Evolutionary conservation across 2,797 vertebrate species (phyloP).

Genomic region (Emydoidea blandingii): DNA sequence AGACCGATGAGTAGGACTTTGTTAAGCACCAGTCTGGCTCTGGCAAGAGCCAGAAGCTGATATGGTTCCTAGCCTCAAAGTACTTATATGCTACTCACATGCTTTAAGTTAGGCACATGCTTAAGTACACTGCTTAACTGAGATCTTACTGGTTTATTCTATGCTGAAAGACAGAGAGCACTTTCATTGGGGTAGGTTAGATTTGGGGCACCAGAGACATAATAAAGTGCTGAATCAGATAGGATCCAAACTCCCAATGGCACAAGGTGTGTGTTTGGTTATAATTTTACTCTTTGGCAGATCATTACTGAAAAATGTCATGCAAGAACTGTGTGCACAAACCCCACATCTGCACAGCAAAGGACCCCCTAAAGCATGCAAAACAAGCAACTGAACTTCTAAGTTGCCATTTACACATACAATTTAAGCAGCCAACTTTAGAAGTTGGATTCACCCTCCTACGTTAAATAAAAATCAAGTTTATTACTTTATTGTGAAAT

Average conservation of each 20-base stretch:
- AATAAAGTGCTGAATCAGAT: background rate
- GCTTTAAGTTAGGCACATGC: background rate
- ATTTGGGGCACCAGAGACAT: background rate
- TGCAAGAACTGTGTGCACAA: fast-evolving
- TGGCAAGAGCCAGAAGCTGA: slow-evolving; percentile 25
- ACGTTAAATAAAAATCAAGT: background rate
- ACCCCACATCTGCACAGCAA: background rate
- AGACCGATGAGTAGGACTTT: slow-evolving; percentile 14
- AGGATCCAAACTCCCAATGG: background rate
- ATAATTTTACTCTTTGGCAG: background rate
- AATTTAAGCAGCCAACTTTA: background rate
- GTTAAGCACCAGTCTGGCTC: slow-evolving; percentile 47
- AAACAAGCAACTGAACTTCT: background rate
- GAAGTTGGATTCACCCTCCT: background rate
- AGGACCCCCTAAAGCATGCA: background rate
- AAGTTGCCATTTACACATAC: background rate
- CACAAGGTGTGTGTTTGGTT: background rate
- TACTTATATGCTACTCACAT: background rate
- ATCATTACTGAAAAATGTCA: background rate
- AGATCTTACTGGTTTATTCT: background rate
- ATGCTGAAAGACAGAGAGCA: background rate
- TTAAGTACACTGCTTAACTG: background rate
- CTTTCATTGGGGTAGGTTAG: background rate
- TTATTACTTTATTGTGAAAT: background rate
- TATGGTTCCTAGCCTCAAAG: slow-evolving; percentile 8